phyloP scores from a whole-genome alignment of 2,113 vertebrate species.

The Cochlearius cochlearius region DNA sequence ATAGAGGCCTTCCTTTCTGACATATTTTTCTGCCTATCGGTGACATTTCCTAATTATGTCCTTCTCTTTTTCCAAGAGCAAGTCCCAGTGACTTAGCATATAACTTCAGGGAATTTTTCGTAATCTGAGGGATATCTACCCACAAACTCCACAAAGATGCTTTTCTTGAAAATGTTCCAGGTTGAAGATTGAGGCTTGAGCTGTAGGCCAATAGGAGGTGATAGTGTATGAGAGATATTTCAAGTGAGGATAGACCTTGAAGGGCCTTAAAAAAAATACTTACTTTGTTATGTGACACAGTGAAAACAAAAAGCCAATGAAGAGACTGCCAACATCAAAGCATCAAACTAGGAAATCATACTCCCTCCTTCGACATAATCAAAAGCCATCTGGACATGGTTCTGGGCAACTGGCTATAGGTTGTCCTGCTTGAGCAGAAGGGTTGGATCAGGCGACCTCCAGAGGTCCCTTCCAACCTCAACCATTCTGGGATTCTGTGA shows the following conservation, averaged over 20 bases:
- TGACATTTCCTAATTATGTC: background rate
- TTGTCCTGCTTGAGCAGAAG: background rate
- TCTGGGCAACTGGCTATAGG: background rate
- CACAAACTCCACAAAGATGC: background rate
- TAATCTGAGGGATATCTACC: background rate
- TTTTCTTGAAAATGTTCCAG: background rate
- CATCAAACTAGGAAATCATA: background rate
- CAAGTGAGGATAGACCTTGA: background rate
- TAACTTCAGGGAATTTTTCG: background rate
- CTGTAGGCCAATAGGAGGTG: background rate
- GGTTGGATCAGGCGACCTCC: background rate
- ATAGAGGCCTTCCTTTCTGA: background rate
- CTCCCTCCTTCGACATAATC: background rate
- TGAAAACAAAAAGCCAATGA: background rate
- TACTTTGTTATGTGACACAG: background rate
- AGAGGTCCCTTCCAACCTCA: background rate
- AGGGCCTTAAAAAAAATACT: background rate
- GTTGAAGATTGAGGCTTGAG: background rate
- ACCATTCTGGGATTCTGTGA: background rate
- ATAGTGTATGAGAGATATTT: background rate
- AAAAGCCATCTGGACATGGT: background rate
- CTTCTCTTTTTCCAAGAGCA: background rate
- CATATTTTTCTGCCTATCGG: background rate
- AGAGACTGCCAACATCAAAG: background rate
- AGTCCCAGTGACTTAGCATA: background rate